Evolutionary conservation across 2,113 vertebrate species (phyloP).

Genomic region (Otocyon megalotis): DNA sequence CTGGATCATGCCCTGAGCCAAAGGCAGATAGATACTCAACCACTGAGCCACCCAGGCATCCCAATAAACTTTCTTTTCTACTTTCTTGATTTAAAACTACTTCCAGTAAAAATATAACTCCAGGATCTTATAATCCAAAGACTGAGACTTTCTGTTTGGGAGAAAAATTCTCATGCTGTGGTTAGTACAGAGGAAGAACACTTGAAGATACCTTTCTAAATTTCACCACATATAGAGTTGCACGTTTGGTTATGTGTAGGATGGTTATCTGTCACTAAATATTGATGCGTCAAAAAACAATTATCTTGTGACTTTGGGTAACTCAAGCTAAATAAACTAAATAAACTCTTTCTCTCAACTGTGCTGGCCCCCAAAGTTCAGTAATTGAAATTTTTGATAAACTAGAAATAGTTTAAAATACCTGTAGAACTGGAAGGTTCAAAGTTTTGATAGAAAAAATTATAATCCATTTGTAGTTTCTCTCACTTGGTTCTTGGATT

Average conservation of each 20-base stretch:
- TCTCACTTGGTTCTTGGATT: background rate
- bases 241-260: background rate
- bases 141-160: background rate
- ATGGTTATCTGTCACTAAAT: background rate
- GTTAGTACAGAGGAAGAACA: background rate
- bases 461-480: background rate
- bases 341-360: background rate
- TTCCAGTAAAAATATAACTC: background rate
- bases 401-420: background rate
- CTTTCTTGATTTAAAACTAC: background rate
- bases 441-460: conserved; percentile 8
- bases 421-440: background rate
- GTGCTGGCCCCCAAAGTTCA: background rate
- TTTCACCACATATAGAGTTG: background rate
- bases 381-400: background rate
- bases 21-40: too few relatives aligned
- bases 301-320: background rate
- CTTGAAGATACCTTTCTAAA: background rate
- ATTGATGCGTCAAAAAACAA: background rate
- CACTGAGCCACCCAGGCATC: too few relatives aligned
- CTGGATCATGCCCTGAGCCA: too few relatives aligned
- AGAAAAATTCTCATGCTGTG: background rate
- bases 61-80: background rate
- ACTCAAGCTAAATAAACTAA: background rate
- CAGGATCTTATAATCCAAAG: background rate